Percentiles rank a stretch among this genome's conserved stretches.
These are phyloP conservation scores for Edolisoma coerulescens DNA, from an alignment of 2,113 vertebrate genomes.

Conservation along the genomic window DNA sequence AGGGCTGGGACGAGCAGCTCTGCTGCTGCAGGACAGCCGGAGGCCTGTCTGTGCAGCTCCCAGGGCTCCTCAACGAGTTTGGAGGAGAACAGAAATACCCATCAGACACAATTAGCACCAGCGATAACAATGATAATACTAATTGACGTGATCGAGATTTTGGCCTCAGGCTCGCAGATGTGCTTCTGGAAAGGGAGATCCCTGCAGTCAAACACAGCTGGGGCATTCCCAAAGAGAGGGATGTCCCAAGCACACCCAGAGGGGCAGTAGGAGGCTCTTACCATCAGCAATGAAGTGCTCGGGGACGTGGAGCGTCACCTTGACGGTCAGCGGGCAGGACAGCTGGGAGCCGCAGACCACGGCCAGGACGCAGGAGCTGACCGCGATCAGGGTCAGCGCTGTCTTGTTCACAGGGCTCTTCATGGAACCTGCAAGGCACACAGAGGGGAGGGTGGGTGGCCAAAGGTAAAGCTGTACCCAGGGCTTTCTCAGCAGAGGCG, in stretches of 20 bases:
- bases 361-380: slow-evolving; percentile 94
- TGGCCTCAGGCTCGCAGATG: neutral
- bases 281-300: slow-evolving; percentile 98
- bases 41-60: neutral
- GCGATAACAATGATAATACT: neutral
- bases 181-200: neutral
- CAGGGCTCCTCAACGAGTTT: fast-evolving
- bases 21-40: neutral
- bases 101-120: neutral
- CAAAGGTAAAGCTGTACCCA: neutral
- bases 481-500: neutral
- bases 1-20: neutral
- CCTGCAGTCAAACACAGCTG: neutral
- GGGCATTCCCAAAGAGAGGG: neutral
- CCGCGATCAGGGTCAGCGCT: slow-evolving; percentile 89
- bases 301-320: slow-evolving; percentile 95
- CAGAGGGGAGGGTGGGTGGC: neutral
- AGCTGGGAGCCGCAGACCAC: slow-evolving; percentile 94
- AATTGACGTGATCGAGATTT: neutral
- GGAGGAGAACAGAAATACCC: neutral
- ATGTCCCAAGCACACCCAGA: fast-evolving
- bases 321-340: slow-evolving; percentile 93
- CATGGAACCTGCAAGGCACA: slow-evolving; percentile 80
- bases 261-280: slow-evolving; percentile 66
- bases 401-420: slow-evolving; percentile 96